Evolutionary conservation across 2,888 invertebrate genomes (phyloP).

Genomic region (Macrosiphum euphorbiae): DNA sequence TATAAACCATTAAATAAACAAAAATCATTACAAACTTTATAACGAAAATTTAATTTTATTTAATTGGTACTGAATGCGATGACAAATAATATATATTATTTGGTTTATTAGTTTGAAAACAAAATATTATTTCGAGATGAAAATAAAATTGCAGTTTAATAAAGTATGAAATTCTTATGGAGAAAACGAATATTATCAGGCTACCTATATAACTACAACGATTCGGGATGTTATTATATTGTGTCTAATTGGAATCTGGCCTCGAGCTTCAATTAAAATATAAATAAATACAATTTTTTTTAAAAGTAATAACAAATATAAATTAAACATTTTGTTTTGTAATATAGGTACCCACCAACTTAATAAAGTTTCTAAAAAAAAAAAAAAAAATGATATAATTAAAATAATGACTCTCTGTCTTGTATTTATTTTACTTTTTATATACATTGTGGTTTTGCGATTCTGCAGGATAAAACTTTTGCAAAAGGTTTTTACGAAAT

Average conservation of each 20-base stretch:
- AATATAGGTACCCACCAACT: background rate
- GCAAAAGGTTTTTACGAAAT: background rate
- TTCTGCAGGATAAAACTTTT: background rate
- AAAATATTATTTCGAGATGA: background rate
- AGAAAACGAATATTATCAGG: background rate
- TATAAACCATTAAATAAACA: background rate
- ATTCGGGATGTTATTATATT: background rate
- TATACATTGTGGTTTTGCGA: background rate
- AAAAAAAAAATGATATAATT: background rate
- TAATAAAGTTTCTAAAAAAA: background rate
- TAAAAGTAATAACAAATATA: background rate
- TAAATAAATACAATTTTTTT: conserved; percentile 28
- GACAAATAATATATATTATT: background rate
- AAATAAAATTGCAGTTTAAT: background rate
- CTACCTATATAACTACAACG: no score
- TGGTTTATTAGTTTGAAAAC: background rate
- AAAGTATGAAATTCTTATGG: background rate
- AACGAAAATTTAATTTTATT: background rate
- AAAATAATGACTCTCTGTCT: background rate
- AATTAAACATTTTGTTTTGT: background rate
- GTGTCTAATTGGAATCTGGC: background rate
- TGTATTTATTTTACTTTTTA: background rate
- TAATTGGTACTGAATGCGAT: background rate
- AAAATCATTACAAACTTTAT: background rate
- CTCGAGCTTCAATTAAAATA: conserved; percentile 14